phyloP scores from a whole-genome alignment of 2,888 invertebrate genomes.

The Drosophila ezoana region DNA sequence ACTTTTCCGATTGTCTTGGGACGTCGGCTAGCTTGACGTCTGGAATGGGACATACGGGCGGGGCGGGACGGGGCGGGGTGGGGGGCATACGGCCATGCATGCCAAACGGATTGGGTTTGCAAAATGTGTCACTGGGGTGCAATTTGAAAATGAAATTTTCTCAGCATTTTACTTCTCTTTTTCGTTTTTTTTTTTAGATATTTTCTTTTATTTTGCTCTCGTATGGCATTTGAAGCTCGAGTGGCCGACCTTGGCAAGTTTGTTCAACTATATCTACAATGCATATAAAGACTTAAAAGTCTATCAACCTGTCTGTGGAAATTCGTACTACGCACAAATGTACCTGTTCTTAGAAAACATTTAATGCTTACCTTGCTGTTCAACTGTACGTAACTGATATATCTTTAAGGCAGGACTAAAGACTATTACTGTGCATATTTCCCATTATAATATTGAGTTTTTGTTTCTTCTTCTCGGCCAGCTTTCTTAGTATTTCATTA shows the following conservation, averaged over 20 bases:
- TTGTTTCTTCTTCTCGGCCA: background rate
- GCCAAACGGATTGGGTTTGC: slow-evolving; percentile 24
- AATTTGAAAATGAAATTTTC: slow-evolving; percentile 80
- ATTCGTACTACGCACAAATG: background rate
- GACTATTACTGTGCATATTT: too few species aligned
- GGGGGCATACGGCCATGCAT: background rate
- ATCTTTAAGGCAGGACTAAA: too few species aligned
- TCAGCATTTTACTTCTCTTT: slow-evolving; percentile 28
- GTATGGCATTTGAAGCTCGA: slow-evolving; percentile 42
- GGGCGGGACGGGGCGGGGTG: too few species aligned
- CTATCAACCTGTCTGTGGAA: slow-evolving; percentile 6
- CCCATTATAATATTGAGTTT: too few species aligned
- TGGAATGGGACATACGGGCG: background rate
- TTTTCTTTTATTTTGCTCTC: slow-evolving; percentile 9
- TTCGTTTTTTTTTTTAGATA: background rate
- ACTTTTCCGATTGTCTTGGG: slow-evolving; percentile 76
- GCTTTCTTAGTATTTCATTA: slow-evolving; percentile 3
- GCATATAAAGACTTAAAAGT: slow-evolving; percentile 3
- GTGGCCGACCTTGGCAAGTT: slow-evolving; percentile 46
- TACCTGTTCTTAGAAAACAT: background rate
- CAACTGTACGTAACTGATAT: too few species aligned
- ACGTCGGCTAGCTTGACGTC: slow-evolving; percentile 27
- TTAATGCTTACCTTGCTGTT: background rate
- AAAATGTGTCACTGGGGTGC: slow-evolving; percentile 81
- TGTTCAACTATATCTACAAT: slow-evolving; percentile 16